Evolutionary conservation across 2,113 vertebrate genomes (phyloP).

Genomic region (Heteronetta atricapilla): DNA sequence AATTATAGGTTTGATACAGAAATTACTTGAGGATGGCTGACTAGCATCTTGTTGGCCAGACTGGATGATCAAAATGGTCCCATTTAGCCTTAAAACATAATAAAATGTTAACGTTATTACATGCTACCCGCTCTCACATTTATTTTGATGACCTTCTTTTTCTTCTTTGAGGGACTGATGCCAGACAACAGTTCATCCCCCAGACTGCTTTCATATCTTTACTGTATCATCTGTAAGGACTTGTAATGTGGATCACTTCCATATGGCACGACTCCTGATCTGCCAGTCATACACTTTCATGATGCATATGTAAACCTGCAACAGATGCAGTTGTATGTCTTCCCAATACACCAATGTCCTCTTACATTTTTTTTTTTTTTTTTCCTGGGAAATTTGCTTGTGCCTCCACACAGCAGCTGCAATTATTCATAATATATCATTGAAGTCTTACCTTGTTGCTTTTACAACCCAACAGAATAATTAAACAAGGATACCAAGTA

Average conservation of each 20-base stretch:
- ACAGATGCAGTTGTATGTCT: neutral
- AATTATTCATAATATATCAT: neutral
- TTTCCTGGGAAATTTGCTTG: neutral
- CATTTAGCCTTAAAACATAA: neutral
- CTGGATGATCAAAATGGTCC: neutral
- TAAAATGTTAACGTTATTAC: neutral
- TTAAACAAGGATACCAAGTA: neutral
- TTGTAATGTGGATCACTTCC: neutral
- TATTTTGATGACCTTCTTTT: neutral
- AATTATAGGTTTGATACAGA: neutral
- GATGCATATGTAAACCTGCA: neutral
- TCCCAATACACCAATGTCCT: neutral
- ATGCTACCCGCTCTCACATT: neutral
- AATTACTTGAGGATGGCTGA: neutral
- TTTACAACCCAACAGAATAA: neutral
- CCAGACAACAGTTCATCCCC: neutral
- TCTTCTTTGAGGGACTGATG: neutral
- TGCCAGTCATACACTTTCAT: neutral
- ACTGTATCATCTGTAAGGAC: neutral
- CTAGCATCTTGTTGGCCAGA: neutral
- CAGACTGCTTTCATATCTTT: neutral
- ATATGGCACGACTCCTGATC: neutral
- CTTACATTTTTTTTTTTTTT: neutral
- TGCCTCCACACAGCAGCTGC: neutral
- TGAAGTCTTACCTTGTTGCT: neutral